These are phyloP conservation scores for Intellagama lesueurii DNA, from an alignment of 2,797 vertebrate species.

Conservation along the genomic window DNA sequence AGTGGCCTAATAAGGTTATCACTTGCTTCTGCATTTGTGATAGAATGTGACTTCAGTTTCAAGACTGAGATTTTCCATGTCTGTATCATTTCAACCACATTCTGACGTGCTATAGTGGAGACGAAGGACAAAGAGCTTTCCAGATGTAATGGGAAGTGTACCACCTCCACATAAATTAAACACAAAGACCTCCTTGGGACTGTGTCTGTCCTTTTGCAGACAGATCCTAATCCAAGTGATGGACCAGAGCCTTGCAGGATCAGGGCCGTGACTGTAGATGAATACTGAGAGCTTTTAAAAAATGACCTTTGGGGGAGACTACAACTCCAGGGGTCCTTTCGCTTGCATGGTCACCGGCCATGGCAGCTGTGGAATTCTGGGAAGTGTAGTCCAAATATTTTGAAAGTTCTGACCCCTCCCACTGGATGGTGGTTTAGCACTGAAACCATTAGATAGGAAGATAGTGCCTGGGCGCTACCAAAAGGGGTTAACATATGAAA, in stretches of 20 bases:
- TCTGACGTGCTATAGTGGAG: not conserved
- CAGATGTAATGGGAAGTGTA: not conserved
- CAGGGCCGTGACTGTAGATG: not conserved
- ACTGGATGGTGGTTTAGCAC: not conserved
- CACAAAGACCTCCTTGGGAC: not conserved
- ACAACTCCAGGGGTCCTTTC: not conserved
- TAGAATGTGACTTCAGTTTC: not conserved
- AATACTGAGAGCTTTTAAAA: not conserved
- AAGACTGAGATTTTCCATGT: not conserved
- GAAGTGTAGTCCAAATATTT: not conserved
- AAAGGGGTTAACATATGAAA: not conserved
- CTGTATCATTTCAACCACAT: not conserved
- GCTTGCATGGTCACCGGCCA: no score
- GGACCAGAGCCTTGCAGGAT: not conserved
- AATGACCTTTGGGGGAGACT: not conserved
- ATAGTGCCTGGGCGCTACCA: not conserved
- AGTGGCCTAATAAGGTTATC: no score
- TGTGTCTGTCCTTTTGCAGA: not conserved
- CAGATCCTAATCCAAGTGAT: not conserved
- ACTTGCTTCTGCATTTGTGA: no score
- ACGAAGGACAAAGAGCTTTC: not conserved
- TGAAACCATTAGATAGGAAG: not conserved
- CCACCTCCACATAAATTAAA: not conserved
- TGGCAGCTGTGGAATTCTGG: no score
- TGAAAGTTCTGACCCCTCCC: not conserved